Evolutionary conservation across 2,113 vertebrate genomes (phyloP).

Genomic region (Rhinichthys klamathensis): DNA sequence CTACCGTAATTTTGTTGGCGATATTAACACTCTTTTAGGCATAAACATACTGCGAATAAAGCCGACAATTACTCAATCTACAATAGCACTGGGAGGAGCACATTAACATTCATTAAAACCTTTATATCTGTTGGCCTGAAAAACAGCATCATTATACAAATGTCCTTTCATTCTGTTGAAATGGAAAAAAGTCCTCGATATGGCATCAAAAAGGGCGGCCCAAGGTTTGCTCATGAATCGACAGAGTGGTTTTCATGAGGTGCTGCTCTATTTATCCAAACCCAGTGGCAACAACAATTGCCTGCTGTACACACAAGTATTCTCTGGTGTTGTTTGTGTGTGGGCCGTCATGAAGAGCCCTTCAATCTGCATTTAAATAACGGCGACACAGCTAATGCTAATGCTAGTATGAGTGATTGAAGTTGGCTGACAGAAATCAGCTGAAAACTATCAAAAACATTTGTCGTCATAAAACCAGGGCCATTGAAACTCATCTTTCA

Average conservation of each 20-base stretch:
- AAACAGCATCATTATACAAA: constrained; percentile 15
- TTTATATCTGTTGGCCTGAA: constrained; percentile 15
- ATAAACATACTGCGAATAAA: not conserved
- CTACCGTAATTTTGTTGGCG: not conserved
- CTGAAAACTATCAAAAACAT: not conserved
- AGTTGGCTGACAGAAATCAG: not conserved
- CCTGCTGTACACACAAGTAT: not conserved
- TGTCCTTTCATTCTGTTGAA: constrained; percentile 1
- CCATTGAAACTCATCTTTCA: not conserved
- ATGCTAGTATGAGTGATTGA: not conserved
- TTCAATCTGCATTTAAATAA: constrained; percentile 58
- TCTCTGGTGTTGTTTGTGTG: not conserved
- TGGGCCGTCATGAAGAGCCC: not conserved
- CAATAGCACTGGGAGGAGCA: not conserved
- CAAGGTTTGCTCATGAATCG: not conserved
- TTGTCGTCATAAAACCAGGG: not conserved
- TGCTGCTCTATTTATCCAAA: not conserved
- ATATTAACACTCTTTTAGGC: not conserved
- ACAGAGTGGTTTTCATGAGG: not conserved
- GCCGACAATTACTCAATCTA: not conserved
- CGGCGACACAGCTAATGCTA: not conserved
- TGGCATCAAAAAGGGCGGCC: not conserved
- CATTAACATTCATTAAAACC: constrained; percentile 29
- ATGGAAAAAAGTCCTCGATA: not conserved
- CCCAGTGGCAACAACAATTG: not conserved